phyloP scores from a whole-genome alignment of 2,888 invertebrate genomes.

The Meghimatium bilineatum region DNA sequence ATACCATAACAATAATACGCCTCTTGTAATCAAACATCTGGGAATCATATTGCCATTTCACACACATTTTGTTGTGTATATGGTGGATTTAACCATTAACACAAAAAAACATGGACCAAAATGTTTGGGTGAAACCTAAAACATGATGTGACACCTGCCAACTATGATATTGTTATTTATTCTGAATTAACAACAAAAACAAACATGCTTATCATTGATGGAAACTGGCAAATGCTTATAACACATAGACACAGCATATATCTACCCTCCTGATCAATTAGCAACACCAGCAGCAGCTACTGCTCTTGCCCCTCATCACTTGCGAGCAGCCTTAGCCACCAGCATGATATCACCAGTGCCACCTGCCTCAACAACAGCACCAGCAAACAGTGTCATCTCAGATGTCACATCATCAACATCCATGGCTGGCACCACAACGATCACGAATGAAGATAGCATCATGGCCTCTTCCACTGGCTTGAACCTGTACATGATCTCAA shows the following conservation, averaged over 20 bases:
- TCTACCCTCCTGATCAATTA: conserved; percentile 23
- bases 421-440: conserved; percentile 16
- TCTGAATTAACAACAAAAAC: not conserved
- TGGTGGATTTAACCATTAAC: not conserved
- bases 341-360: not conserved
- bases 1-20: not conserved
- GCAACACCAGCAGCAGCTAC: not conserved
- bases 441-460: conserved; percentile 13
- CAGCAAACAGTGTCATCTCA: conserved; percentile 3
- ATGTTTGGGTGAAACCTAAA: not conserved
- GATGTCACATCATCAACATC: not conserved
- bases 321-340: conserved; percentile 3
- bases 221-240: not conserved
- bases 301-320: not conserved
- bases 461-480: conserved; percentile 22
- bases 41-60: not conserved
- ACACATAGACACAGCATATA: conserved; percentile 27
- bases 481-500: conserved; percentile 16
- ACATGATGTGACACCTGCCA: not conserved
- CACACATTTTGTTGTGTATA: not conserved
- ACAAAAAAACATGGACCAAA: not conserved
- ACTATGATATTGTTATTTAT: not conserved
- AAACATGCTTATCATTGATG: not conserved
- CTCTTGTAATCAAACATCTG: not conserved
- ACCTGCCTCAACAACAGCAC: not conserved